Evolutionary conservation across 2,113 vertebrate species (phyloP).

Genomic region (Columba livia): DNA sequence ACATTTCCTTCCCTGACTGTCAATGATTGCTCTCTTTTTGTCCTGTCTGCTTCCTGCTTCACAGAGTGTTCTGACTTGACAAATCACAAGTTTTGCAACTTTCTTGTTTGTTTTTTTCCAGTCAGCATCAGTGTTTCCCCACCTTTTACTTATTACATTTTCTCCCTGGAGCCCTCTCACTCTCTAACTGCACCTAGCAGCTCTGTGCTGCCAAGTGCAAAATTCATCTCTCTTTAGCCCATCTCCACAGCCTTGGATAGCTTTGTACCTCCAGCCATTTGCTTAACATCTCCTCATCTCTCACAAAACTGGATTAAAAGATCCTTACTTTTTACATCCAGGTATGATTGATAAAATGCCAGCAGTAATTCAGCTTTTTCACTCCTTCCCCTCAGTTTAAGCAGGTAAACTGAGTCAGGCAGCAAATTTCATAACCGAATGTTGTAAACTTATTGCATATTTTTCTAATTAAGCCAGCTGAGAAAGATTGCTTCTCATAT

Average conservation of each 20-base stretch:
- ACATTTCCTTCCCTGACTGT: not conserved
- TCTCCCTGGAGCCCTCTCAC: not conserved
- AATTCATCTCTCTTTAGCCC: not conserved
- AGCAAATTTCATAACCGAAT: not conserved
- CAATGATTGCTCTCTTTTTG: not conserved
- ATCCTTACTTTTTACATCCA: not conserved
- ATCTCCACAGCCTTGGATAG: not conserved
- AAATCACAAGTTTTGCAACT: not conserved
- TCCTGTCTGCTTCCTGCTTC: not conserved
- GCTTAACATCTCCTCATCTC: not conserved
- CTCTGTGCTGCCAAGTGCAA: not conserved
- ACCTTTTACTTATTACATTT: not conserved
- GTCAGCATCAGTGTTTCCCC: not conserved
- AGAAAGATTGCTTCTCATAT: not conserved
- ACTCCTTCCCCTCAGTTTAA: not conserved
- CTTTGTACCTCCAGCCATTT: not conserved
- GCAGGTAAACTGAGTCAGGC: not conserved
- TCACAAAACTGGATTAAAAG: not conserved
- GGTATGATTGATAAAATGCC: not conserved
- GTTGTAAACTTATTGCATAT: not conserved
- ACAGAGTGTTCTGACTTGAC: not conserved
- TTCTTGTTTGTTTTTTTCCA: not conserved
- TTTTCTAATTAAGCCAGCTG: not conserved
- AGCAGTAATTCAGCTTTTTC: not conserved
- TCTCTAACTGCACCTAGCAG: not conserved